Conservation (phyloP, 2,113 vertebrate genomes). For the Cichladusa arquata region DNA sequence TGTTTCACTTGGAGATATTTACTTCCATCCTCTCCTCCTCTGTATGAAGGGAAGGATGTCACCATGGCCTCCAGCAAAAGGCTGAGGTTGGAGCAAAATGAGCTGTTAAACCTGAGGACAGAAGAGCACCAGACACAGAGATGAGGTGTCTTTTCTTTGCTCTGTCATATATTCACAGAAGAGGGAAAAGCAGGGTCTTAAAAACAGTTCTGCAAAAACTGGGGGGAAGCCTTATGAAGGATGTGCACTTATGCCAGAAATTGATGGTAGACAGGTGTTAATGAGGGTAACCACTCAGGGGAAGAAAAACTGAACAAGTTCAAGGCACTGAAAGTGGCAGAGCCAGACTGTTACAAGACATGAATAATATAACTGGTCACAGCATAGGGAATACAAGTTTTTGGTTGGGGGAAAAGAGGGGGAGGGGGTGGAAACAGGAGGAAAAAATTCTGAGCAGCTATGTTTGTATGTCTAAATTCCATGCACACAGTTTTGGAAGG, state of each 20-base stretch:
- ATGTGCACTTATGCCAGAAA: not conserved
- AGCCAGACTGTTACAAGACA: not conserved
- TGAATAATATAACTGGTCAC: fast-evolving
- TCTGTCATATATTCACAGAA: not conserved
- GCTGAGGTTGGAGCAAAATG: not conserved
- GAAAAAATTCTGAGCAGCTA: not conserved
- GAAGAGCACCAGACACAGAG: not conserved
- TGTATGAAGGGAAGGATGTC: fast-evolving
- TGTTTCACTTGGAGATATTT: not conserved
- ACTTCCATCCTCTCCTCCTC: not conserved
- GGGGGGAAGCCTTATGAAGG: not conserved
- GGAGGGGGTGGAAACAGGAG: too few relatives aligned
- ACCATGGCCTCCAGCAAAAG: not conserved
- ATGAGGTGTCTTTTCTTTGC: not conserved
- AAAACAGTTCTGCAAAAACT: not conserved
- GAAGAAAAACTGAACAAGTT: not conserved
- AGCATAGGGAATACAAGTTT: not conserved
- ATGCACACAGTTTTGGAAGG: not conserved
- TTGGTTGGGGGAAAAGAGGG: not conserved
- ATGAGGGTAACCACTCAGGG: not conserved
- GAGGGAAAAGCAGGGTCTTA: not conserved
- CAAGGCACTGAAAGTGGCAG: not conserved
- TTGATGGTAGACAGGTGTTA: not conserved
- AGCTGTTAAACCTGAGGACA: not conserved
- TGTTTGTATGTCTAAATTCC: not conserved